These are phyloP conservation scores for Peucedramus taeniatus DNA, from an alignment of 2,113 vertebrate genomes.

Conservation along the genomic window DNA sequence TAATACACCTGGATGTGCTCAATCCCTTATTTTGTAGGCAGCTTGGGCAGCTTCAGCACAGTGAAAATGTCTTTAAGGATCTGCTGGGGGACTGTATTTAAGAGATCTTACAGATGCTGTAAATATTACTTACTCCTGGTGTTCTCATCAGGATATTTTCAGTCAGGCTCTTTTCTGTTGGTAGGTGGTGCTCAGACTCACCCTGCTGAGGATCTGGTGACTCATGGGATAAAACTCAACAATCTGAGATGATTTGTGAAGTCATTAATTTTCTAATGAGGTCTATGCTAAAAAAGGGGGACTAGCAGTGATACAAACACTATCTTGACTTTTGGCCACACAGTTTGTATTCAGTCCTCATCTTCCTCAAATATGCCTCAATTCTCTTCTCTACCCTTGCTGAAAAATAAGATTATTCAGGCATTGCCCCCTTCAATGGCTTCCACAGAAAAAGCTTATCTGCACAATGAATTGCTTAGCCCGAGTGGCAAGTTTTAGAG, in stretches of 20 bases:
- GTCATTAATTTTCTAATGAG: background rate
- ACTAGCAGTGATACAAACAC: background rate
- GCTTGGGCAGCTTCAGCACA: background rate
- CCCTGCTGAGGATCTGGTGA: background rate
- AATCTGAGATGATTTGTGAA: background rate
- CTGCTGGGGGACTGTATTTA: background rate
- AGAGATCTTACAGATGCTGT: background rate
- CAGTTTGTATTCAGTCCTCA: background rate
- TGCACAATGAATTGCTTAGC: background rate
- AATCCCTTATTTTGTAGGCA: background rate
- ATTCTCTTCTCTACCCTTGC: background rate
- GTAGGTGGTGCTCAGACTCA: background rate
- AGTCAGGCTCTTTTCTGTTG: background rate
- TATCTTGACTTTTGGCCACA: background rate
- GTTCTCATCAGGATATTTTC: background rate
- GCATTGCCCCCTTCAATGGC: background rate
- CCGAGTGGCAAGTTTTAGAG: constrained; percentile 2
- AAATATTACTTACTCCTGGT: background rate
- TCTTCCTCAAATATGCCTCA: background rate
- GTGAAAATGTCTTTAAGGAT: background rate
- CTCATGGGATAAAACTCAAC: background rate
- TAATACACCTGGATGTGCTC: background rate
- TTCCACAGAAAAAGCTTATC: background rate
- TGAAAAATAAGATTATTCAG: background rate
- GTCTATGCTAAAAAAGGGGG: background rate